A percentile compares a stretch with the other conserved stretches of the same genome.
phyloP scores from a whole-genome alignment of 2,113 vertebrate genomes.

The Bubo blakistoni region DNA sequence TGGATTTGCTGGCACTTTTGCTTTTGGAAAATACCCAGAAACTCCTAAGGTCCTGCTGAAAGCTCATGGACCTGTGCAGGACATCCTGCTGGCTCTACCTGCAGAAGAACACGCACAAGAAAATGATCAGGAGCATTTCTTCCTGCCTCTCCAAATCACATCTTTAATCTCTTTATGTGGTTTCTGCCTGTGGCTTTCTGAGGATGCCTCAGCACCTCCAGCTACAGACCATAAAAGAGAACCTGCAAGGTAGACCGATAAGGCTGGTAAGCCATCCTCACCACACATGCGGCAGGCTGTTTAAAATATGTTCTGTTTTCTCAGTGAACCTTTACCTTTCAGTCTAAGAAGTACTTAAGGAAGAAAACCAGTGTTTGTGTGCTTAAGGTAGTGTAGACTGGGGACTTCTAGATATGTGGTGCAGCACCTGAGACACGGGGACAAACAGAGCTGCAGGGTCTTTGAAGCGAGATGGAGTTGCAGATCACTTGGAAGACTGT shows the following conservation, averaged over 20 bases:
- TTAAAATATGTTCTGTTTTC: background rate
- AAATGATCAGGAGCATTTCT: background rate
- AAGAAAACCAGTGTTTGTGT: background rate
- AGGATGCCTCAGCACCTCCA: background rate
- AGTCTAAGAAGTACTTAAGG: background rate
- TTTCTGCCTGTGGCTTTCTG: constrained; percentile 7
- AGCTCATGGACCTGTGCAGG: background rate
- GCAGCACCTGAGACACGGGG: accelerated
- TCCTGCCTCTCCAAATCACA: background rate
- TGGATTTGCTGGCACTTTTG: background rate
- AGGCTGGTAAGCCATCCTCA: background rate
- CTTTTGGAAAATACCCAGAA: background rate
- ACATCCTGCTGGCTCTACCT: background rate
- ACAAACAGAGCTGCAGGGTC: background rate
- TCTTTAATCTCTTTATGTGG: background rate
- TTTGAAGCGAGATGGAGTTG: background rate
- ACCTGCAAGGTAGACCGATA: background rate
- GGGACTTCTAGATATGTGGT: accelerated
- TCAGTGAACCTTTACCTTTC: background rate
- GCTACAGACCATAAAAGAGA: background rate
- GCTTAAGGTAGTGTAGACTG: background rate
- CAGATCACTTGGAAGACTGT: background rate
- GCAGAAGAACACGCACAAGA: background rate
- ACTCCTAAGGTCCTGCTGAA: background rate
- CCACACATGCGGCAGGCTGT: background rate